Percentiles rank a stretch among this genome's conserved stretches.
phyloP scores from a whole-genome alignment of 2,113 vertebrate genomes.

The Clinocottus analis region DNA sequence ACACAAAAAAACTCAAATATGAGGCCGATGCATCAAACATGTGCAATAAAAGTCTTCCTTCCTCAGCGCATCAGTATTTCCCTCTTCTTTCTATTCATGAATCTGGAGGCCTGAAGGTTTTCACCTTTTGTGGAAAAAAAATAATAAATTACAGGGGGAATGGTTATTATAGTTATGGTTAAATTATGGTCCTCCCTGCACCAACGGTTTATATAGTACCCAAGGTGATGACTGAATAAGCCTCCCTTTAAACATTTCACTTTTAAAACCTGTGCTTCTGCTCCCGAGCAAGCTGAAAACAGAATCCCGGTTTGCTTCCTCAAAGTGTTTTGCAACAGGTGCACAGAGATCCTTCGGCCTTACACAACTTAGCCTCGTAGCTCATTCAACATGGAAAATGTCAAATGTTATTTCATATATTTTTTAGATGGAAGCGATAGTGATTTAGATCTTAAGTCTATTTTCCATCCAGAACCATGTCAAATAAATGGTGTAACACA shows the following conservation, averaged over 20 bases:
- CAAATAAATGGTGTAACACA: constrained; percentile 7
- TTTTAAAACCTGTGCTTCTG: background rate
- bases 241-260: background rate
- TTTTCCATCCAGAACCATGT: background rate
- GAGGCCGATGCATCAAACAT: background rate
- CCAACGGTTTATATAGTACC: background rate
- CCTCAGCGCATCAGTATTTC: background rate
- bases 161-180: background rate
- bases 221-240: background rate
- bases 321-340: background rate
- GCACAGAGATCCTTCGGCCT: background rate
- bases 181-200: background rate
- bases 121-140: background rate
- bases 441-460: background rate
- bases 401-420: background rate
- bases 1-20: background rate
- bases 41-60: background rate
- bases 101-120: background rate
- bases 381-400: background rate
- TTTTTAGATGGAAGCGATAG: background rate
- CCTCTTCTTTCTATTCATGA: background rate
- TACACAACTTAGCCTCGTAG: background rate
- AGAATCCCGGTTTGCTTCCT: background rate
- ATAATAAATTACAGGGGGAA: background rate
- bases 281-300: background rate